Conservation (phyloP, 1,140 invertebrate genomes). For the Eurytemora carolleeae region DNA sequence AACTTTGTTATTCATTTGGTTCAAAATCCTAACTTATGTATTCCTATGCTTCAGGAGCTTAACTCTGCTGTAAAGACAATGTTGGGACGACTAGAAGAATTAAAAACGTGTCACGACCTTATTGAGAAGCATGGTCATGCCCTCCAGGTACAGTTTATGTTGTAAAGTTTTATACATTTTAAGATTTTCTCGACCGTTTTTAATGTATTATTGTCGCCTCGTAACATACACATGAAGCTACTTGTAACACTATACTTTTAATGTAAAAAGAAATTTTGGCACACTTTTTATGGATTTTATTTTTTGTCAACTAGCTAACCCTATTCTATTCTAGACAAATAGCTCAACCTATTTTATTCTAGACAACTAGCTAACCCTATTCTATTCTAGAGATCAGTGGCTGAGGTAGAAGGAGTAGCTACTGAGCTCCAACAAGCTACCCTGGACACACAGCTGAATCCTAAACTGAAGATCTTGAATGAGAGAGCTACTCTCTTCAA, state of each 20-base stretch:
- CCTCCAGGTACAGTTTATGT: constrained; percentile 58
- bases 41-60: constrained; percentile 25
- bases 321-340: too few relatives aligned
- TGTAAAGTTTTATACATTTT: too few relatives aligned
- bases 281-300: too few relatives aligned
- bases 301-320: too few relatives aligned
- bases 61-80: constrained; percentile 39
- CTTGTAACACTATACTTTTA: too few relatives aligned
- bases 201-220: too few relatives aligned
- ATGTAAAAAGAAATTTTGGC: too few relatives aligned
- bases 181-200: too few relatives aligned
- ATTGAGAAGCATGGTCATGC: constrained; percentile 65
- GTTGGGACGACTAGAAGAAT: constrained; percentile 49
- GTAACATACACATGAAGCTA: too few relatives aligned
- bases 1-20: too few relatives aligned
- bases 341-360: too few relatives aligned
- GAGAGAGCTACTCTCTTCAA: constrained; percentile 78
- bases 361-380: too few relatives aligned
- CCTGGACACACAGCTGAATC: not conserved
- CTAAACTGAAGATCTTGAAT: constrained; percentile 30
- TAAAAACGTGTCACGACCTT: constrained; percentile 72
- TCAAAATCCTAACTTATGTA: not conserved
- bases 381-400: not conserved
- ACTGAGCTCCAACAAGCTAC: not conserved
- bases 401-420: not conserved